phyloP scores from a whole-genome alignment of 2,113 vertebrate genomes.

The Oxyruncus cristatus region DNA sequence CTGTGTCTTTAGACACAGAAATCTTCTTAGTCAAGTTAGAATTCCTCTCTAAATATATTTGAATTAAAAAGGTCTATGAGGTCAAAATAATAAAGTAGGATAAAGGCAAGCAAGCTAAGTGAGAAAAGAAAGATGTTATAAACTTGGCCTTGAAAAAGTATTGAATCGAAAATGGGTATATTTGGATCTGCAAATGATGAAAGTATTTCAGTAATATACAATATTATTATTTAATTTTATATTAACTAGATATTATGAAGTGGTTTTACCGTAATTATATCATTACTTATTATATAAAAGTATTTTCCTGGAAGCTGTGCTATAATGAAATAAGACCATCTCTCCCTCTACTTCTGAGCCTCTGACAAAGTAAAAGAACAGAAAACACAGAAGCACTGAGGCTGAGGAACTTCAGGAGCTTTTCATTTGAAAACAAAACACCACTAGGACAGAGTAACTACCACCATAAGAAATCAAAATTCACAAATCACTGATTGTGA shows the following conservation, averaged over 20 bases:
- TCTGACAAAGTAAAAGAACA: not conserved
- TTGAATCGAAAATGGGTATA: not conserved
- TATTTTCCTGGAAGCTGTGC: not conserved
- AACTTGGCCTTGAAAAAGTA: not conserved
- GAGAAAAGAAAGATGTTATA: not conserved
- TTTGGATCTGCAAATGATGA: not conserved
- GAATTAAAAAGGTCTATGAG: not conserved
- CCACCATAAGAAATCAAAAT: not conserved
- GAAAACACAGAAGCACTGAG: rapidly evolving
- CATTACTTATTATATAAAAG: not conserved
- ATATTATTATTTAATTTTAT: not conserved
- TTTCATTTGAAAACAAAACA: not conserved
- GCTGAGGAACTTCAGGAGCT: not conserved
- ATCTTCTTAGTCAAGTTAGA: not conserved
- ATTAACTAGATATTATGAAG: not conserved
- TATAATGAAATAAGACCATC: not conserved
- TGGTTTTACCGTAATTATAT: not conserved
- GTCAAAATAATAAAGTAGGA: not conserved
- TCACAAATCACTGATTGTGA: not conserved
- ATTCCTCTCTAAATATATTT: not conserved
- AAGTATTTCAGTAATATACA: not conserved
- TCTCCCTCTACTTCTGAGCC: not conserved
- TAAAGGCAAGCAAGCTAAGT: not conserved
- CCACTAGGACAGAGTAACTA: not conserved
- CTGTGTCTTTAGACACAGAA: not conserved